phyloP scores from a whole-genome alignment of 2,113 vertebrate genomes.

The Neogale vison region DNA sequence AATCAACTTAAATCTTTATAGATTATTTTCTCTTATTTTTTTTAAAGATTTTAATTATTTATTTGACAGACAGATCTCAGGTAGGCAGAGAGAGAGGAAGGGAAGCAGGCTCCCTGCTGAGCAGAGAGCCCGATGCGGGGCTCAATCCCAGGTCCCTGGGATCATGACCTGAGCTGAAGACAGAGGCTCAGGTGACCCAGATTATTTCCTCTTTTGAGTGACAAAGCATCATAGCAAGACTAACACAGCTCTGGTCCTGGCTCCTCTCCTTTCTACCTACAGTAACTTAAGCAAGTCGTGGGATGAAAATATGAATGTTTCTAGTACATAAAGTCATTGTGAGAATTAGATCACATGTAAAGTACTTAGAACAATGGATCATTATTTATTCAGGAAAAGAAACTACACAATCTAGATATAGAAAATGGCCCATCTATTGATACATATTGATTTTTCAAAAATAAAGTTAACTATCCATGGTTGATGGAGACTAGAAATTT shows the following conservation, averaged over 20 bases:
- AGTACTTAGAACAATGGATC: neutral
- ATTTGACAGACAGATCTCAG: too few species aligned
- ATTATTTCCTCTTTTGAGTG: neutral
- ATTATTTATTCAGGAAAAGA: slow-evolving; percentile 23
- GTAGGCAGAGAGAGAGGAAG: too few species aligned
- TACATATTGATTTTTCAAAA: neutral
- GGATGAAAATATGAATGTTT: neutral
- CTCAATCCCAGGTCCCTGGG: too few species aligned
- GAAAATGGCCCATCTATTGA: neutral
- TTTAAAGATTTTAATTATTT: too few species aligned
- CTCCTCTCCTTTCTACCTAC: neutral
- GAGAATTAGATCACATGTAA: neutral
- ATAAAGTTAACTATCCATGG: neutral
- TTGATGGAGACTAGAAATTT: neutral
- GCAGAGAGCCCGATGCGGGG: too few species aligned
- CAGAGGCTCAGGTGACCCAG: too few species aligned
- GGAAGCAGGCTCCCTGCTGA: too few species aligned
- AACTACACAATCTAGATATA: neutral
- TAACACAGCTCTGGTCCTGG: neutral
- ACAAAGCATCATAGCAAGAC: neutral
- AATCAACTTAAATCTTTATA: neutral
- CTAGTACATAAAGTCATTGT: neutral
- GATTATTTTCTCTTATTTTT: neutral
- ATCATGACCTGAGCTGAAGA: too few species aligned
- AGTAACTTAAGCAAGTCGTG: neutral